phyloP scores from a whole-genome alignment of 2,113 vertebrate species.

The Bambusicola thoracicus region DNA sequence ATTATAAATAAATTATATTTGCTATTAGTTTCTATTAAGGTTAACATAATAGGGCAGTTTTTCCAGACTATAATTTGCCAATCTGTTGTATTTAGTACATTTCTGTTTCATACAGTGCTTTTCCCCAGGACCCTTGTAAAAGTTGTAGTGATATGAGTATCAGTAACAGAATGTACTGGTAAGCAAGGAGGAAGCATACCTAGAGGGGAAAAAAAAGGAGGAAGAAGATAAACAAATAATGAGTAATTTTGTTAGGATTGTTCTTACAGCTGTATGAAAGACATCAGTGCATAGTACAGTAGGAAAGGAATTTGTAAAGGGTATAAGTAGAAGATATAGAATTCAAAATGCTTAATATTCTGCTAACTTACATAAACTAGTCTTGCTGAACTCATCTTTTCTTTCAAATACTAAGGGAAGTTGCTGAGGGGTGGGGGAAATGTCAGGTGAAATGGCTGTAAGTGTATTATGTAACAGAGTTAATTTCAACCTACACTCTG shows the following conservation, averaged over 20 bases:
- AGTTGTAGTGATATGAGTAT: background rate
- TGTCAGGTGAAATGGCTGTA: constrained; percentile 44
- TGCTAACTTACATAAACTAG: constrained; percentile 55
- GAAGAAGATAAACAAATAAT: background rate
- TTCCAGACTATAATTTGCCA: background rate
- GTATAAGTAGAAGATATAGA: background rate
- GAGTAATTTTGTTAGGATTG: background rate
- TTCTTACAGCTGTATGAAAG: background rate
- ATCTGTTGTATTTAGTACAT: background rate
- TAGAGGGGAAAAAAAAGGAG: background rate
- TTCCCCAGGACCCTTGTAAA: background rate
- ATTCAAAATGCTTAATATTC: constrained; percentile 42
- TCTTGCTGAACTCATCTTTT: constrained; percentile 23
- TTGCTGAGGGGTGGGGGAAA: constrained; percentile 26
- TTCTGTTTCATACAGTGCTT: background rate
- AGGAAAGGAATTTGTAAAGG: background rate
- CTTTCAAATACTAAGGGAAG: constrained; percentile 30
- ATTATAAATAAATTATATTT: background rate
- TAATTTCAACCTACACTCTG: constrained; percentile 64
- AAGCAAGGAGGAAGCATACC: background rate
- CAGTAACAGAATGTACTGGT: background rate
- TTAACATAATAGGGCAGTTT: background rate
- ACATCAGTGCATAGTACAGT: background rate
- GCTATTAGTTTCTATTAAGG: background rate
- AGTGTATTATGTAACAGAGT: constrained; percentile 45